Evolutionary conservation across 2,888 invertebrate genomes (phyloP).

Genomic region (Stictocephala bisonia): DNA sequence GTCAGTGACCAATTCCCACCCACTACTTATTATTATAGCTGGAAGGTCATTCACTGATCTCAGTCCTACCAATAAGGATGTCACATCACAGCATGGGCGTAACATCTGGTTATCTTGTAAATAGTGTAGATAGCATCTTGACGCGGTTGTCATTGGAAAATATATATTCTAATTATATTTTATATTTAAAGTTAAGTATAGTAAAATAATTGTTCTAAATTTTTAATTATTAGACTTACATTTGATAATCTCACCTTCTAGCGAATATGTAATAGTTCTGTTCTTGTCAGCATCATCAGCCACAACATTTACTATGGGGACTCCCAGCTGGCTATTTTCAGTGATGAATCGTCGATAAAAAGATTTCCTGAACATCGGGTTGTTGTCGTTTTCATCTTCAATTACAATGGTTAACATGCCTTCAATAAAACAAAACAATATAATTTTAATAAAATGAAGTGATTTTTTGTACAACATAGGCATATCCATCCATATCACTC

Average conservation of each 20-base stretch:
- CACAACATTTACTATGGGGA: slow-evolving; percentile 79
- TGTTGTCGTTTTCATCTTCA: slow-evolving; percentile 91
- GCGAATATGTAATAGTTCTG: slow-evolving; percentile 80
- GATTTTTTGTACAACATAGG: neutral
- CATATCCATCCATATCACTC: too few species aligned
- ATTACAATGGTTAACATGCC: slow-evolving; percentile 80
- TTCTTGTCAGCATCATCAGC: slow-evolving; percentile 92
- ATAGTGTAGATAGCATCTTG: too few species aligned
- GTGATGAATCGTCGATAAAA: slow-evolving; percentile 84
- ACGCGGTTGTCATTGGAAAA: too few species aligned
- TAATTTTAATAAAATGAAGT: neutral
- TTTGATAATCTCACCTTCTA: slow-evolving; percentile 72
- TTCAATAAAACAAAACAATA: slow-evolving; percentile 59
- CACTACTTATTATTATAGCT: too few species aligned
- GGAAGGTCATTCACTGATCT: too few species aligned
- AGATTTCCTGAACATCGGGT: slow-evolving; percentile 83
- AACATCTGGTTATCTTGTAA: too few species aligned
- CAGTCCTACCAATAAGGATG: too few species aligned
- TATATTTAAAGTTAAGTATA: neutral
- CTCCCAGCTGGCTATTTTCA: slow-evolving; percentile 89
- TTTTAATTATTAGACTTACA: too few species aligned
- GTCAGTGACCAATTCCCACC: too few species aligned
- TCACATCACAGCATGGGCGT: too few species aligned
- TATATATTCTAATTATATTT: slow-evolving; percentile 14
- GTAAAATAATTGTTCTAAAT: too few species aligned